These are phyloP conservation scores for Patella pellucida DNA, from an alignment of 2,888 invertebrate species.

Conservation along the genomic window DNA sequence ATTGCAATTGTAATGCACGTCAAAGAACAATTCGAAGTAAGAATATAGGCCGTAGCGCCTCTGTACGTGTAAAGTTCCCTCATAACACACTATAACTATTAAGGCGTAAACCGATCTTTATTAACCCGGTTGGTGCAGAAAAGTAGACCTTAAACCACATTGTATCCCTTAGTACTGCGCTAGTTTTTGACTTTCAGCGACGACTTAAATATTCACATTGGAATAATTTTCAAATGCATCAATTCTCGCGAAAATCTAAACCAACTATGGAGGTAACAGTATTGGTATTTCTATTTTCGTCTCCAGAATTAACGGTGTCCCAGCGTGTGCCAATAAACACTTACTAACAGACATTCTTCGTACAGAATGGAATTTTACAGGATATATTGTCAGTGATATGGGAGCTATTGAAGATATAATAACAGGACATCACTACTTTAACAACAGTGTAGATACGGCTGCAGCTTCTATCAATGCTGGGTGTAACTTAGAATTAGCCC, in stretches of 20 bases:
- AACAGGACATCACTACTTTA: conserved; percentile 52
- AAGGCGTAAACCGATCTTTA: no score
- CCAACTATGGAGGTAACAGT: neutral
- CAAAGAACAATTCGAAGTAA: no score
- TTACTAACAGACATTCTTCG: conserved; percentile 62
- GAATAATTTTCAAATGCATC: no score
- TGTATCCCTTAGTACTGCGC: neutral
- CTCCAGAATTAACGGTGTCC: conserved; percentile 65
- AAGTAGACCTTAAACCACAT: neutral
- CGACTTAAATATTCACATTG: no score
- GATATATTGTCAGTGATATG: conserved; percentile 66
- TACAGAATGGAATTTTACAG: conserved; percentile 61
- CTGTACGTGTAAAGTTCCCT: no score
- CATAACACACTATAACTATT: no score
- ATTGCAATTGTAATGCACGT: no score
- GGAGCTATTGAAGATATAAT: conserved; percentile 62
- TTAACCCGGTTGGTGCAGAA: neutral
- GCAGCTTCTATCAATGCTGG: conserved; percentile 59
- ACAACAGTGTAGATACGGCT: conserved; percentile 49
- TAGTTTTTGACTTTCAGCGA: no score
- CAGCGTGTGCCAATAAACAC: conserved; percentile 62
- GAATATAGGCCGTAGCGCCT: no score
- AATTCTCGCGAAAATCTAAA: no score
- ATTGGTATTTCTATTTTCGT: neutral
- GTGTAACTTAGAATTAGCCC: conserved; percentile 52